A percentile compares a stretch with the other conserved stretches of the same genome.
phyloP scores from a whole-genome alignment of 2,888 invertebrate species.

The Cataglyphis livida region DNA sequence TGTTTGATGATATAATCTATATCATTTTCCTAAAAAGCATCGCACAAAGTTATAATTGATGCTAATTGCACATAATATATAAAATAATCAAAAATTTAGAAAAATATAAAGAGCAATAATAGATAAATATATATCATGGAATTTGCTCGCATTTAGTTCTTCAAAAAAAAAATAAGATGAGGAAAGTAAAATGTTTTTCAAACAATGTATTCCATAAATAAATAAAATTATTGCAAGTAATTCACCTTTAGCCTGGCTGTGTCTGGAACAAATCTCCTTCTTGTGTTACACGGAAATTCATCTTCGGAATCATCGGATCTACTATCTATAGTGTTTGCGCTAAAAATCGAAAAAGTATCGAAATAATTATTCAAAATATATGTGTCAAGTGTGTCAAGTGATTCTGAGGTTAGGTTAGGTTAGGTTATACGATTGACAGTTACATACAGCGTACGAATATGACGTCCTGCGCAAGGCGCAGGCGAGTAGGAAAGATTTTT shows the following conservation, averaged over 20 bases:
- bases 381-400: not conserved
- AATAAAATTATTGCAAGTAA: slow-evolving; percentile 53
- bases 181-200: not conserved
- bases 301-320: slow-evolving; percentile 80
- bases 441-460: not conserved
- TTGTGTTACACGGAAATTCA: slow-evolving; percentile 58
- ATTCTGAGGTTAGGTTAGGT: not conserved
- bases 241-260: slow-evolving; percentile 86
- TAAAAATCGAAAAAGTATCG: not conserved
- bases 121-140: not conserved
- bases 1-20: slow-evolving; percentile 86
- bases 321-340: not conserved
- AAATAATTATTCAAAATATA: slow-evolving; percentile 24
- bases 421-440: not conserved
- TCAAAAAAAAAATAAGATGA: not conserved
- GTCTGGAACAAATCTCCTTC: slow-evolving; percentile 78
- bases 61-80: not conserved
- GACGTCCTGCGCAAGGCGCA: not conserved
- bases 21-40: slow-evolving; percentile 86
- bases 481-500: not conserved
- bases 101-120: not conserved
- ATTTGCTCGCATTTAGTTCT: not conserved
- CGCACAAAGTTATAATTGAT: not conserved
- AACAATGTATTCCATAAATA: not conserved
- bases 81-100: not conserved